These are phyloP conservation scores for Pseudorhiza aurosa DNA, from an alignment of 30 jellyfish, hydroid and myxozoan species.

Conservation along the genomic window DNA sequence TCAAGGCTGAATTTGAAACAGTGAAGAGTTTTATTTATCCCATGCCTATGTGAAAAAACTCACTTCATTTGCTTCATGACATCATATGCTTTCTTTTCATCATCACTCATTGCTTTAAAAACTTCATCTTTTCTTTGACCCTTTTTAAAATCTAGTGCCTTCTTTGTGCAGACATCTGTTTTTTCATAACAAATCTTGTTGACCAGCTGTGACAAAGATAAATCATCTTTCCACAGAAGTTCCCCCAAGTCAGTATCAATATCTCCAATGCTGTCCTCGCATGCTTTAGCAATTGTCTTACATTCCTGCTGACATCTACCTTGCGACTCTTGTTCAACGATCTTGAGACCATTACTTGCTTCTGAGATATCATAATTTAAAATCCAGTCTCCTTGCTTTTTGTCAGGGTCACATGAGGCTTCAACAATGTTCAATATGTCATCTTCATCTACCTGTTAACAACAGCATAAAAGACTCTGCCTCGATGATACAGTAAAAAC, in stretches of 20 bases:
- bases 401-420: slow-evolving; percentile 71
- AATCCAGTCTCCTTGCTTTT: slow-evolving; percentile 84
- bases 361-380: slow-evolving; percentile 70
- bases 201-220: slow-evolving; percentile 55
- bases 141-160: slow-evolving; percentile 36
- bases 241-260: slow-evolving; percentile 94
- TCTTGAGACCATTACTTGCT: slow-evolving; percentile 20
- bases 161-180: slow-evolving; percentile 72
- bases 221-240: slow-evolving; percentile 78
- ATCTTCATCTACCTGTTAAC: slow-evolving; percentile 96
- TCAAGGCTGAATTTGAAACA: too few species aligned
- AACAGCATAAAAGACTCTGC: too few species aligned
- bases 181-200: slow-evolving; percentile 79
- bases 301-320: slow-evolving; percentile 93
- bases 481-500: too few species aligned
- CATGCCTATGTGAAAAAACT: not conserved
- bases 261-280: slow-evolving; percentile 93
- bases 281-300: slow-evolving; percentile 85
- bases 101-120: slow-evolving; percentile 76
- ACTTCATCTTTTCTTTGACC: slow-evolving; percentile 80
- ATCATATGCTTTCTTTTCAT: slow-evolving; percentile 81
- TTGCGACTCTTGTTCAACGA: slow-evolving; percentile 53
- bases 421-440: slow-evolving; percentile 82
- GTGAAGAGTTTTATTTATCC: not conserved
- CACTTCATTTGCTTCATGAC: slow-evolving; percentile 90